Evolutionary conservation across 2,797 vertebrate genomes (phyloP).

Genomic region (Leuciscus waleckii): DNA sequence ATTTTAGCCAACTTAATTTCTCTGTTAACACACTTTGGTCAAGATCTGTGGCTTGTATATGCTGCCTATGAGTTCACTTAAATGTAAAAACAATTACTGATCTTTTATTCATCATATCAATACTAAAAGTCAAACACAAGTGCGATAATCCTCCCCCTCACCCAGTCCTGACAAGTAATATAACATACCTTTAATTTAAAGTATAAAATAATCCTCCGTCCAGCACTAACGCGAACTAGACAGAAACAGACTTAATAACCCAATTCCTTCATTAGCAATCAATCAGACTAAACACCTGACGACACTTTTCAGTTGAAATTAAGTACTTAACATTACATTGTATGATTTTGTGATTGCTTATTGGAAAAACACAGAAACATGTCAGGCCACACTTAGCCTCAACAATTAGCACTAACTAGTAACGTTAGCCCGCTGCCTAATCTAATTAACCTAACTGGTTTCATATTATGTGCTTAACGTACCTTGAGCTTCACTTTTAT

Average conservation of each 20-base stretch:
- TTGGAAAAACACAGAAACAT: background rate
- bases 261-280: background rate
- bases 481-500: no score
- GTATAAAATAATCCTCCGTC: background rate
- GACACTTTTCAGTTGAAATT: background rate
- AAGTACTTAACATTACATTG: background rate
- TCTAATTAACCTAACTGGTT: background rate
- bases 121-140: no score
- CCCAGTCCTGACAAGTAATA: background rate
- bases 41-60: no score
- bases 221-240: background rate
- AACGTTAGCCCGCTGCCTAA: background rate
- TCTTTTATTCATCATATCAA: no score
- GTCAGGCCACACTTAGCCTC: background rate
- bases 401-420: constrained; percentile 2
- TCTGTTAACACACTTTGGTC: background rate
- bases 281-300: background rate
- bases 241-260: background rate
- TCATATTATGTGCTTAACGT: background rate
- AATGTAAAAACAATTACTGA: no score
- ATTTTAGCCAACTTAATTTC: background rate
- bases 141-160: no score
- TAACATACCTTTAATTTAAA: background rate
- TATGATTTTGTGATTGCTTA: background rate
- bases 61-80: no score